Evolutionary conservation across 2,797 vertebrate species (phyloP).

Genomic region (Dermochelys coriacea): DNA sequence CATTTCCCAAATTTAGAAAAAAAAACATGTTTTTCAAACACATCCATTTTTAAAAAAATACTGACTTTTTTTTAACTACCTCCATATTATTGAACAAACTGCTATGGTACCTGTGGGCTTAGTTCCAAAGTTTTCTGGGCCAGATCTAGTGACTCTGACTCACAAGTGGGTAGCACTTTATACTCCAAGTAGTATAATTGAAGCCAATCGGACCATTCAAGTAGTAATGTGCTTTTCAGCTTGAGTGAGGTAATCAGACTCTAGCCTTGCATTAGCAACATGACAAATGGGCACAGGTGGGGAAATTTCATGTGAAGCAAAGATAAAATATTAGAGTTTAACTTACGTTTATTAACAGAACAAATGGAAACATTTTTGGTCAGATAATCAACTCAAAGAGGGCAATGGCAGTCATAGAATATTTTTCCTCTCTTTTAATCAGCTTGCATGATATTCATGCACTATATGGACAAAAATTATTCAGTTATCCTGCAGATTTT

Average conservation of each 20-base stretch:
- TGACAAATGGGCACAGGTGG: background rate
- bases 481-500: background rate
- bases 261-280: background rate
- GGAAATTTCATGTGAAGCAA: background rate
- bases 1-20: background rate
- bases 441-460: background rate
- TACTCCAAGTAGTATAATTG: background rate
- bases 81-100: background rate
- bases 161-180: background rate
- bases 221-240: background rate
- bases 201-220: background rate
- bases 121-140: background rate
- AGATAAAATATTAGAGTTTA: background rate
- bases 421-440: background rate
- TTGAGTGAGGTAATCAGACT: background rate
- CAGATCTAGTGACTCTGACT: background rate
- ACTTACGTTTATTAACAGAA: background rate
- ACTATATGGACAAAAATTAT: background rate
- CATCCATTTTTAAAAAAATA: background rate
- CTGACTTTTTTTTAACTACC: background rate
- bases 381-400: fast-evolving
- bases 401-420: background rate
- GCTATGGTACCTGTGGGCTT: background rate
- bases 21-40: background rate
- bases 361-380: background rate